Percentiles rank a stretch among this genome's conserved stretches.
phyloP scores from a whole-genome alignment of 2,797 vertebrate genomes.

The Odontamblyopus rebecca region DNA sequence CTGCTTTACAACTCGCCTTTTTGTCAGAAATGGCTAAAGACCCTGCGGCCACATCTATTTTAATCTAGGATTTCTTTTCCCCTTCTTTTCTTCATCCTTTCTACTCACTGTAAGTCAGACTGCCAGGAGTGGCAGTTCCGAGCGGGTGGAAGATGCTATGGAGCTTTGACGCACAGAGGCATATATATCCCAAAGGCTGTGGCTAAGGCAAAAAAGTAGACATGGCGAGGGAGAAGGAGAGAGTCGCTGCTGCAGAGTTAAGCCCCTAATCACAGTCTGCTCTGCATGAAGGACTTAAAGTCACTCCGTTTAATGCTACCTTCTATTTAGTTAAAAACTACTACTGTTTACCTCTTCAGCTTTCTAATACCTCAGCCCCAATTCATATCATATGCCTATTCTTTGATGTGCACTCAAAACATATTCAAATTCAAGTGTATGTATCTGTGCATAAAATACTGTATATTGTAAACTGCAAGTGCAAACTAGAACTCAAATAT shows the following conservation, averaged over 20 bases:
- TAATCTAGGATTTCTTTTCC: slow-evolving; percentile 64
- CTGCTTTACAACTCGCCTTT: slow-evolving; percentile 64
- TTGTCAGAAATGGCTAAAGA: slow-evolving; percentile 53
- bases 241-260: slow-evolving; percentile 62
- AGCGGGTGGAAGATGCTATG: slow-evolving; percentile 58
- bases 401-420: slow-evolving; percentile 18
- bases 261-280: slow-evolving; percentile 72
- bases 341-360: slow-evolving; percentile 55
- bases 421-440: slow-evolving; percentile 7
- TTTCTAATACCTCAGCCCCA: slow-evolving; percentile 44
- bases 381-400: slow-evolving; percentile 24
- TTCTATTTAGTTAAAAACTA: slow-evolving; percentile 65
- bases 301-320: slow-evolving; percentile 75
- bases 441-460: background rate
- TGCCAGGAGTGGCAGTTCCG: slow-evolving; percentile 64
- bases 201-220: slow-evolving; percentile 63
- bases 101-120: slow-evolving; percentile 64
- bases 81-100: slow-evolving; percentile 61
- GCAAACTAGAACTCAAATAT: background rate
- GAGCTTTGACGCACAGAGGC: slow-evolving; percentile 65
- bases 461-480: background rate
- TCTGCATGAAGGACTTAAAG: slow-evolving; percentile 75
- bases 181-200: slow-evolving; percentile 60
- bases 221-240: slow-evolving; percentile 45
- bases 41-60: slow-evolving; percentile 66